Conservation (phyloP, 2,113 vertebrate genomes). For the Podilymbus podiceps region DNA sequence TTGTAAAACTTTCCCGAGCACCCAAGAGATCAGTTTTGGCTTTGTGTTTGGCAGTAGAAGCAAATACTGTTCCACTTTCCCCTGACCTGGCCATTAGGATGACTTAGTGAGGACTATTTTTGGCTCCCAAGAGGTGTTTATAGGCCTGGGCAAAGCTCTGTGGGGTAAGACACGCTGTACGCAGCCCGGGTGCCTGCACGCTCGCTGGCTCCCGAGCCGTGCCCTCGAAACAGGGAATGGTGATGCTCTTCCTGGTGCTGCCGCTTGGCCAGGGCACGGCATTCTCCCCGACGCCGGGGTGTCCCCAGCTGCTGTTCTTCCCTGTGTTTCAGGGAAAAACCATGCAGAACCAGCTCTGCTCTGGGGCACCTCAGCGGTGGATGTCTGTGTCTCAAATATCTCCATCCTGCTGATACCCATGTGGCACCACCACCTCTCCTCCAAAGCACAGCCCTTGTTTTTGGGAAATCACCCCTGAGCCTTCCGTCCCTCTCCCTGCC, state of each 20-base stretch:
- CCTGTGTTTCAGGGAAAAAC: fast-evolving
- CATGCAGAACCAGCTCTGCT: neutral
- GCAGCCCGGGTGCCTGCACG: fast-evolving
- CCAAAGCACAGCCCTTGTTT: neutral
- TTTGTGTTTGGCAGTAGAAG: neutral
- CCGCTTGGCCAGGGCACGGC: neutral
- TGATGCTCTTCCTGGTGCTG: no score
- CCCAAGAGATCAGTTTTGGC: neutral
- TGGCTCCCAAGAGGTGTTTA: neutral
- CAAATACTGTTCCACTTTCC: neutral
- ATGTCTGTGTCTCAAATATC: neutral
- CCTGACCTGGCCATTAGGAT: neutral
- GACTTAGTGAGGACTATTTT: neutral
- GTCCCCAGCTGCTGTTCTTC: neutral
- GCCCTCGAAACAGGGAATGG: neutral
- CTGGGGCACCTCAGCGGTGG: neutral
- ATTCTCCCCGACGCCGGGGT: fast-evolving
- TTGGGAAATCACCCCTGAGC: neutral
- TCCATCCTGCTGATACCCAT: neutral
- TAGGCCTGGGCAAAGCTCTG: neutral
- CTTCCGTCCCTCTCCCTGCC: neutral
- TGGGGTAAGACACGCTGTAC: neutral
- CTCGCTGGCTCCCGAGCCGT: neutral
- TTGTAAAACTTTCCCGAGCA: neutral
- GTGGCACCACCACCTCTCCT: neutral